These are phyloP conservation scores for Oscheius sp. DNA, from an alignment of 2,888 invertebrate genomes.

Conservation along the genomic window DNA sequence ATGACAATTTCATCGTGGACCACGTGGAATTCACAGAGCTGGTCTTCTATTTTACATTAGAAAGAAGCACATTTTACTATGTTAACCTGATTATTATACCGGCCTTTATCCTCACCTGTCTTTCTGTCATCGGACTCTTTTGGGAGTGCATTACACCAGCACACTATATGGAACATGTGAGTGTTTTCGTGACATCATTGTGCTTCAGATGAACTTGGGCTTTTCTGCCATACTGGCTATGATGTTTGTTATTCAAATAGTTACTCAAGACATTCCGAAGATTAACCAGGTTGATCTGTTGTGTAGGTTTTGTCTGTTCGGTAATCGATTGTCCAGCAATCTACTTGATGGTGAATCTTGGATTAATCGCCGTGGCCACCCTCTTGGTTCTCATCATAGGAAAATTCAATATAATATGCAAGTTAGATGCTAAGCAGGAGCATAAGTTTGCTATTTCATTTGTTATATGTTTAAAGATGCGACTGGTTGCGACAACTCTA, in stretches of 20 bases:
- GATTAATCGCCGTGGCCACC: constrained; percentile 1
- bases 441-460: not conserved
- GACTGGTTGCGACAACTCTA: not conserved
- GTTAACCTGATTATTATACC: no score
- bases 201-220: constrained; percentile 3
- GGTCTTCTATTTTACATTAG: not conserved
- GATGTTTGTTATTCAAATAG: not conserved
- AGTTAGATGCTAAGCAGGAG: no score
- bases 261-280: constrained; percentile 6
- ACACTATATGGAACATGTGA: no score
- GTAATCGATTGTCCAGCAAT: no score
- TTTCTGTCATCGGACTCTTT: no score
- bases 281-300: constrained; percentile 2
- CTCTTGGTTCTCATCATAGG: no score
- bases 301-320: no score
- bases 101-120: no score
- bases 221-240: constrained; percentile 7
- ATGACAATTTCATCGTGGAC: not conserved
- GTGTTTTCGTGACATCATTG: no score
- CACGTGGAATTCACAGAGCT: not conserved
- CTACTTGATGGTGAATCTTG: constrained; percentile 4
- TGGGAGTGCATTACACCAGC: no score
- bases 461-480: not conserved
- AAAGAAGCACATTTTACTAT: not conserved
- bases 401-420: no score